Base-by-base conservation (phyloP, 2,797 vertebrate species). In the Okamejei kenojei region DNA sequence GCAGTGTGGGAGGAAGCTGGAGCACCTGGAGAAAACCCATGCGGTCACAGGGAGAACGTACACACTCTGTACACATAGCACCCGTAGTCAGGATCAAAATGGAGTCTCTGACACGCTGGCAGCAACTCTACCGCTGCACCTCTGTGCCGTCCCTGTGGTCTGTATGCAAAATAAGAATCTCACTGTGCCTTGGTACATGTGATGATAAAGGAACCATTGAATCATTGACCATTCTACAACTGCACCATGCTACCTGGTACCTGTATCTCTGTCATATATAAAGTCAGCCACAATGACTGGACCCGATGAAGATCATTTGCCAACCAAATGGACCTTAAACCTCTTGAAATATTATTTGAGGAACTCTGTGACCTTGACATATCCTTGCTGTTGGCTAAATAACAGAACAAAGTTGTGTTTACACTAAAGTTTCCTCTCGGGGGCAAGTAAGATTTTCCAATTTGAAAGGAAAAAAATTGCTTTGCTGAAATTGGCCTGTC, bases 401-500 rank as follows among this genome's bases (percentile, higher is more conserved):
- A 88, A 88, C 84, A 88, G 84, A 68, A 63, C 35, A 7, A 68
- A 68, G 61, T 68, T 86, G 65, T 88, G 63, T 88, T 88, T 88
- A 88, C 84, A 88, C n/a, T 65, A 19, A 23, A 63, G 32, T 23
- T 74, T 68, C 84, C 84, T 61, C 84, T 35, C 4, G 68, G 84
- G 84, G 68, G n/a, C 84, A 68, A 88, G 84, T 88, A 88, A 68
- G 63, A 68, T 88, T 88, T 88, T 88, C 84, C 84, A 68, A 68
- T 88, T 35, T 88, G 63, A 88, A 68, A 54, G 45, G 7, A 88
- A 86, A 68, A 88, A 65, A 35, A 65, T 63, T 10, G 84, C 84
- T 88, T 68, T 68, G 84, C 63, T n/a, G 15, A 35, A 88, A 68
- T 88, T 65, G 84, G 61, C 84, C 82, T 35, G 65, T 9, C n/a